Conservation (phyloP, 2,888 invertebrate genomes). For the Cheilosia soror region DNA sequence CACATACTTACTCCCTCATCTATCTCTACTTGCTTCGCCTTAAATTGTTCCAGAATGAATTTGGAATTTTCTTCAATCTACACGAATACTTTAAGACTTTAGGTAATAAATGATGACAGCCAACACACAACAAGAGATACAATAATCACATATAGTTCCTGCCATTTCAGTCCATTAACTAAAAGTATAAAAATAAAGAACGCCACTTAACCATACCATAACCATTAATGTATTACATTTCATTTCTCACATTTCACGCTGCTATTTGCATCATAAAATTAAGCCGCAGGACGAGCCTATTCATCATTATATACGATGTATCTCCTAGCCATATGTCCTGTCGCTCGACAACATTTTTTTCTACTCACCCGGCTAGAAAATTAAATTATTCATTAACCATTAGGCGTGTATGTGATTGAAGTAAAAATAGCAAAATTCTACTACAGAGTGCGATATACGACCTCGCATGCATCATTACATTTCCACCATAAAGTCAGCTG, state of each 20-base stretch:
- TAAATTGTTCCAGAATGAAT: too few species aligned
- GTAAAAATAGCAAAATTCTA: neutral
- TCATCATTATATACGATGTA: neutral
- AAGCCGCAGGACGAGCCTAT: constrained; percentile 1
- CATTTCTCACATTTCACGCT: neutral
- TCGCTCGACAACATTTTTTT: neutral
- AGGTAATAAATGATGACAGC: too few species aligned
- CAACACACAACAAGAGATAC: too few species aligned
- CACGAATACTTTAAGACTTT: too few species aligned
- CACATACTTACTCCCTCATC: too few species aligned
- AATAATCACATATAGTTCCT: too few species aligned
- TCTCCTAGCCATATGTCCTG: neutral
- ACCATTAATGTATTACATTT: neutral
- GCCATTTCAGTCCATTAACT: too few species aligned
- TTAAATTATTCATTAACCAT: constrained; percentile 44
- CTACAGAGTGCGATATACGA: neutral
- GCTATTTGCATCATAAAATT: neutral
- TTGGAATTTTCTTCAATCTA: too few species aligned
- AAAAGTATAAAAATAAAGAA: too few species aligned
- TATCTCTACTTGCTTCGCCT: too few species aligned
- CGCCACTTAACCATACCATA: neutral
- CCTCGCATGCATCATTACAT: constrained; percentile 26
- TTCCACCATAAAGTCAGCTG: constrained; percentile 28
- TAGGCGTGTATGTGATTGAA: constrained; percentile 14
- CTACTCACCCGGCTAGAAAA: neutral